A percentile compares a stretch with the other conserved stretches of the same genome.
Conservation (phyloP, 1,140 invertebrate genomes). For the Semibalanus balanoides region DNA sequence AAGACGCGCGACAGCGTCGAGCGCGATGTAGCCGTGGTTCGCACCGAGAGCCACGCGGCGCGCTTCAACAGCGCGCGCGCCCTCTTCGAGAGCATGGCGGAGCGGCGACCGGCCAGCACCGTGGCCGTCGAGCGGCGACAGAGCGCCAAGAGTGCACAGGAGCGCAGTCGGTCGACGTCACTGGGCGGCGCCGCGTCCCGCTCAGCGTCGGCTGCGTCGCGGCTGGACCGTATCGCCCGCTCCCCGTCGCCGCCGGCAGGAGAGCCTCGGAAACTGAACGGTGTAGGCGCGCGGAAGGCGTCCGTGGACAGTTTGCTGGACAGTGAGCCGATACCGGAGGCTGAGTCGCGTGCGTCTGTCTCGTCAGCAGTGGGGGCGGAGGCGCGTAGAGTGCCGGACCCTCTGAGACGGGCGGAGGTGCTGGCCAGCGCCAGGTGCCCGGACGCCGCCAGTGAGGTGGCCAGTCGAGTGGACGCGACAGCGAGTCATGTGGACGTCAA, state of each 20-base stretch:
- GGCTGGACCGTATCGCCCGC: not conserved
- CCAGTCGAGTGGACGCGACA: too few relatives aligned
- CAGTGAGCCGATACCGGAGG: not conserved
- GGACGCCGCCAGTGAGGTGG: not conserved
- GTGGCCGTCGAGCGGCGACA: not conserved
- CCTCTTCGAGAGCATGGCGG: conserved; percentile 79
- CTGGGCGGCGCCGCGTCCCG: not conserved
- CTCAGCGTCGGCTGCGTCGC: not conserved
- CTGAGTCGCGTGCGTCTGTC: too few relatives aligned
- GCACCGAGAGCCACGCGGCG: conserved; percentile 73
- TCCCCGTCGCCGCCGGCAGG: not conserved
- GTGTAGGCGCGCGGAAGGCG: not conserved
- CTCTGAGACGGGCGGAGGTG: too few relatives aligned
- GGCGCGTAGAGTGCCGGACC: too few relatives aligned
- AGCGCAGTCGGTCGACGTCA: not conserved
- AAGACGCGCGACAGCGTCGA: conserved; percentile 27
- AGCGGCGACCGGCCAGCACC: conserved; percentile 22
- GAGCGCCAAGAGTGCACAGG: not conserved
- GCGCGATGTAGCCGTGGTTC: conserved; percentile 52
- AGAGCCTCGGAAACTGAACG: not conserved
- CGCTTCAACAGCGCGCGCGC: conserved; percentile 83
- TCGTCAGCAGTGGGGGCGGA: too few relatives aligned
- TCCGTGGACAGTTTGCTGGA: not conserved
- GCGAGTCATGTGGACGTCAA: too few relatives aligned
- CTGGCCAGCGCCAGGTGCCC: not conserved